phyloP scores from a whole-genome alignment of 2,113 vertebrate species.

The Hippocampus mohnikei region DNA sequence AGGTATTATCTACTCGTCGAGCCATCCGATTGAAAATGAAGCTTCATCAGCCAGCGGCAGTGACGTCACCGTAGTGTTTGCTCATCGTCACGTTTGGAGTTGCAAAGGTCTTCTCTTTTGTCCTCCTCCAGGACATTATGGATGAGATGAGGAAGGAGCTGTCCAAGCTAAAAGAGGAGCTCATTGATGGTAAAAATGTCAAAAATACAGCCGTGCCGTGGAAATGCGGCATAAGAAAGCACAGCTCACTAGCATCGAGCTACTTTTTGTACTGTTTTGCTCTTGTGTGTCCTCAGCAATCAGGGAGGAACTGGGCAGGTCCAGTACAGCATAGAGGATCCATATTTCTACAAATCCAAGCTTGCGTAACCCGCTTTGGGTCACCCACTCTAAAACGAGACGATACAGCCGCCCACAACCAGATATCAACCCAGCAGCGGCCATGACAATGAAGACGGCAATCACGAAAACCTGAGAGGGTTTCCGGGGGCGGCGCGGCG shows the following conservation, averaged over 20 bases:
- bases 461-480: conserved; percentile 53
- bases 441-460: conserved; percentile 44
- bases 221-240: neutral
- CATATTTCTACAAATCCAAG: conserved; percentile 59
- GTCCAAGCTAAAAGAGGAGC: conserved; percentile 96
- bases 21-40: neutral
- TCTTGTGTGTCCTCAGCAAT: conserved; percentile 79
- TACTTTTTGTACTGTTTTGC: neutral
- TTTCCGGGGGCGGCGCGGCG: conserved; percentile 54
- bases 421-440: conserved; percentile 40
- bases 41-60: neutral
- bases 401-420: conserved; percentile 35
- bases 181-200: conserved; percentile 87
- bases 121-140: conserved; percentile 85
- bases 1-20: conserved; percentile 61
- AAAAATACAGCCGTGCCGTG: no score
- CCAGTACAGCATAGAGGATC: conserved; percentile 85
- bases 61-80: neutral
- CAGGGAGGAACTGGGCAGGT: conserved; percentile 94
- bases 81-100: neutral
- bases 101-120: neutral
- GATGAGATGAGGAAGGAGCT: conserved; percentile 99
- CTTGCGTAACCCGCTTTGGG: conserved; percentile 68
- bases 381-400: conserved; percentile 57
- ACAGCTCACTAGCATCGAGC: neutral